Evolutionary conservation across 53 echinoderm and acorn worm genomes (phyloP), one percentile per base, ranked within the genome.

Genomic region (Echinometra lucunter): DNA sequence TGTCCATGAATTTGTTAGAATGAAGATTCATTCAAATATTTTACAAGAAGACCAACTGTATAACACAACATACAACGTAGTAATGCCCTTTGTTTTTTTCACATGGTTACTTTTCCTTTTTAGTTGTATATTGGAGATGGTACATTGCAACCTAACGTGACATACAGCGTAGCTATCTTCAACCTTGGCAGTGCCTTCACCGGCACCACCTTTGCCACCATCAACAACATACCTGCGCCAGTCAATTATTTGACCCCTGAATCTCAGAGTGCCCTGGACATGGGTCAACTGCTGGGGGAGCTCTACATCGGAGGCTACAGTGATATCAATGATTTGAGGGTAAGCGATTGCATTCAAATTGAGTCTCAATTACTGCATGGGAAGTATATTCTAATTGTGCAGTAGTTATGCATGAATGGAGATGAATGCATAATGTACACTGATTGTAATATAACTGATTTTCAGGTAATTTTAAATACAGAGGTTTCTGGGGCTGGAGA

Each of bases 231-330:
- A 19, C 74, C 89, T 0, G 94, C 95, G 17, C 96, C 95, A 13
- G 99, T 97, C 91, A 98, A 97, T 88, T 98, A 96, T 91, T 95
- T 99, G 19, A 99, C 99, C 66, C 98, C 99, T 2, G 92, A 96
- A 58, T 96, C 96, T 7, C 94, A 96, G 35, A 97, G 99, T 18
- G 98, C 96, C 70, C 95, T 98, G 74, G 94, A 99, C 94, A 96
- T 98, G 89, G 81, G 91, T 55, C 95, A 95, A 94, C 96, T 99
- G 25, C 89, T 91, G 91, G 98, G 99, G 81, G 95, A 96, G 40
- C 88, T 99, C 32, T 99, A 95, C 70, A 88, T 99, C 4, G 99
- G 99, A 40, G 99, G 99, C 25, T 99, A 99, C 89, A 94, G 90
- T 93, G 96, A 97, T 92, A 95, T 98, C 80, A 96, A 94, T 72